A percentile compares a stretch with the other conserved stretches of the same genome.
Conservation (phyloP, 2,888 invertebrate genomes). For the Sceliomorpha sp. region DNA sequence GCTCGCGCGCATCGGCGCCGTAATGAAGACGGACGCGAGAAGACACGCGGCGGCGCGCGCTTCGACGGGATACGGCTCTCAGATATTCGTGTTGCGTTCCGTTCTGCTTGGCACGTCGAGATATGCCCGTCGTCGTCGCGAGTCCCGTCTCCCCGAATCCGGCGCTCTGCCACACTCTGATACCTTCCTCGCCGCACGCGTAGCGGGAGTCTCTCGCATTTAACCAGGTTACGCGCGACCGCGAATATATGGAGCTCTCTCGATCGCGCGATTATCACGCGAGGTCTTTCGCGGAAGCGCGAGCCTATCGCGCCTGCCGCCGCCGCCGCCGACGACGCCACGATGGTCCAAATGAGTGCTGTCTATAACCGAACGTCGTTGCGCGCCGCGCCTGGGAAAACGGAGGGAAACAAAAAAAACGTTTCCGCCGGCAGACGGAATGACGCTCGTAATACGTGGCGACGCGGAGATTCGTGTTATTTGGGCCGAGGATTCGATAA, state of each 20-base stretch:
- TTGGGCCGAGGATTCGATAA: too few relatives aligned
- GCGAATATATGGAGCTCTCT: constrained; percentile 61
- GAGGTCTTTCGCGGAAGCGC: constrained; percentile 63
- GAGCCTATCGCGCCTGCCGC: constrained; percentile 22
- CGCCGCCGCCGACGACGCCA: too few relatives aligned
- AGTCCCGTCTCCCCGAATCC: constrained; percentile 65
- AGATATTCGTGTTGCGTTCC: constrained; percentile 73
- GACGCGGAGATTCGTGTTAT: too few relatives aligned
- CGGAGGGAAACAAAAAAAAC: too few relatives aligned
- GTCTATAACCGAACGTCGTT: neutral
- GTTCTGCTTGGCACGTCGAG: constrained; percentile 78
- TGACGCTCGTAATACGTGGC: too few relatives aligned
- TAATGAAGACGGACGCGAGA: too few relatives aligned
- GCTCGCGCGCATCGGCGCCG: too few relatives aligned
- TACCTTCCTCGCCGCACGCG: constrained; percentile 65
- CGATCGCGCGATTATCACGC: constrained; percentile 73
- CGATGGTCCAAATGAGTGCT: constrained; percentile 6
- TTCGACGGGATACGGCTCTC: constrained; percentile 54
- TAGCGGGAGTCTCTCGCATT: constrained; percentile 71
- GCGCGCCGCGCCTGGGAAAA: too few relatives aligned
- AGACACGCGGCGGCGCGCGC: too few relatives aligned
- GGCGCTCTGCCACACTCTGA: constrained; percentile 76
- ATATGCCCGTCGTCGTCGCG: constrained; percentile 46
- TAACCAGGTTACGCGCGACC: constrained; percentile 74
- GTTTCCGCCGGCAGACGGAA: too few relatives aligned